Conservation (phyloP, 64 coral and sea anemone genomes). For the Platygyra sinensis region DNA sequence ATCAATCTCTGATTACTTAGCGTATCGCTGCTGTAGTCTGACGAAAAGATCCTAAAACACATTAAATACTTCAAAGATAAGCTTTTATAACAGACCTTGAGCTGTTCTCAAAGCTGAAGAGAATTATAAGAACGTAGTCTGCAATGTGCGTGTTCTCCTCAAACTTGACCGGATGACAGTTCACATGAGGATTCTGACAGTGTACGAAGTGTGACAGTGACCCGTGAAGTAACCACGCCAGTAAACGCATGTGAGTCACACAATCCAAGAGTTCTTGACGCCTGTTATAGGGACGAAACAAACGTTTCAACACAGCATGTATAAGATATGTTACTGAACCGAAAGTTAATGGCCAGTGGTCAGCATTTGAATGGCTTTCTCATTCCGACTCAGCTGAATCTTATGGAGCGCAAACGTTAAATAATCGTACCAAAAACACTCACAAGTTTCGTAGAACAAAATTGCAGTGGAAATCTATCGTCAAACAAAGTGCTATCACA, state of each 20-base stretch:
- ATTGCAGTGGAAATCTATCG: too few species aligned
- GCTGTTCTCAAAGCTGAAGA: slow-evolving; percentile 88
- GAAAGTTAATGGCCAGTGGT: too few species aligned
- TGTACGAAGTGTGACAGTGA: slow-evolving; percentile 86
- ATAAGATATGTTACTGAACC: too few species aligned
- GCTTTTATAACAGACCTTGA: slow-evolving; percentile 24
- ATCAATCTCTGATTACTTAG: too few species aligned
- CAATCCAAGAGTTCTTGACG: slow-evolving; percentile 80
- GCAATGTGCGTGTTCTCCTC: slow-evolving; percentile 88
- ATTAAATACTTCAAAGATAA: background rate
- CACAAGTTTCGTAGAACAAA: too few species aligned
- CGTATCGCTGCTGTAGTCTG: too few species aligned
- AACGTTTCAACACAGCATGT: too few species aligned
- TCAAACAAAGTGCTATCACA: too few species aligned
- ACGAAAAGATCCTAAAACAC: background rate
- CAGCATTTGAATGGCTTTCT: too few species aligned
- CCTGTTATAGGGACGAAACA: slow-evolving; percentile 12
- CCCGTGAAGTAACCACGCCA: slow-evolving; percentile 87
- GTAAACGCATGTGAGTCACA: slow-evolving; percentile 81
- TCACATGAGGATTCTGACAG: slow-evolving; percentile 67
- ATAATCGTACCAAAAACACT: too few species aligned
- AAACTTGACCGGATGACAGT: slow-evolving; percentile 81
- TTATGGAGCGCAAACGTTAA: too few species aligned
- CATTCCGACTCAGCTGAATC: too few species aligned
- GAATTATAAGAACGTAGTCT: slow-evolving; percentile 84